These are phyloP conservation scores for Belgica antarctica DNA, from an alignment of 2,888 invertebrate genomes.

Conservation along the genomic window DNA sequence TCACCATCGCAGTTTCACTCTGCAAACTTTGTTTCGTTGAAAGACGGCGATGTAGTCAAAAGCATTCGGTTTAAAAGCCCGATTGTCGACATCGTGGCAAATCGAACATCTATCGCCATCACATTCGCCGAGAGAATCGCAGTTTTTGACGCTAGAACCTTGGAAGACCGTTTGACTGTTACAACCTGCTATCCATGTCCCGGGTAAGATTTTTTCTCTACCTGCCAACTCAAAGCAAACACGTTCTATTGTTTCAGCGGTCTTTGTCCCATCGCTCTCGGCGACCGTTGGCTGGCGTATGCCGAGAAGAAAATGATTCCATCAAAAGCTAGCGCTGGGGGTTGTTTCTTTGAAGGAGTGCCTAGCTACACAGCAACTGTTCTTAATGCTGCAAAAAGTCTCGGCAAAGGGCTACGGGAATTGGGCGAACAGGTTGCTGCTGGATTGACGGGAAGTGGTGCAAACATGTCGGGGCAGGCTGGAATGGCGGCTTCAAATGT, in stretches of 20 bases:
- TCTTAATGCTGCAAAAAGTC: conserved; percentile 89
- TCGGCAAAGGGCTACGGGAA: conserved; percentile 85
- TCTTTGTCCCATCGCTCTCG: conserved; percentile 72
- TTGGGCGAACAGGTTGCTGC: conserved; percentile 90
- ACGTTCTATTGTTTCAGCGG: conserved; percentile 58
- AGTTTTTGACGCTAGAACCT: conserved; percentile 82
- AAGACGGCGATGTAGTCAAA: conserved; percentile 78
- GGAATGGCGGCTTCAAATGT: conserved; percentile 50
- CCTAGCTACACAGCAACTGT: conserved; percentile 90
- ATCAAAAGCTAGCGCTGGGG: conserved; percentile 76
- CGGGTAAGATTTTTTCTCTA: conserved; percentile 56
- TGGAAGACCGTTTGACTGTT: conserved; percentile 82
- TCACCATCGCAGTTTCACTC: conserved; percentile 72
- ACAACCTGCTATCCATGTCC: conserved; percentile 88
- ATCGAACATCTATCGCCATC: conserved; percentile 81
- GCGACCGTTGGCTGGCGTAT: conserved; percentile 79
- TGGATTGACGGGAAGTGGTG: conserved; percentile 71
- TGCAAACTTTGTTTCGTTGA: conserved; percentile 79
- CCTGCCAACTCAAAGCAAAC: background rate
- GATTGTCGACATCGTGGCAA: conserved; percentile 83
- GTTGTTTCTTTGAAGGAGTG: conserved; percentile 80
- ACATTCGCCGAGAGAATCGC: conserved; percentile 88
- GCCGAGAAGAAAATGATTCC: conserved; percentile 82
- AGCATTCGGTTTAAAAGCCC: conserved; percentile 90
- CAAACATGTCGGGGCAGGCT: conserved; percentile 49